Base-by-base conservation (phyloP, 2,888 invertebrate genomes). In the Itoplectis maculator region DNA sequence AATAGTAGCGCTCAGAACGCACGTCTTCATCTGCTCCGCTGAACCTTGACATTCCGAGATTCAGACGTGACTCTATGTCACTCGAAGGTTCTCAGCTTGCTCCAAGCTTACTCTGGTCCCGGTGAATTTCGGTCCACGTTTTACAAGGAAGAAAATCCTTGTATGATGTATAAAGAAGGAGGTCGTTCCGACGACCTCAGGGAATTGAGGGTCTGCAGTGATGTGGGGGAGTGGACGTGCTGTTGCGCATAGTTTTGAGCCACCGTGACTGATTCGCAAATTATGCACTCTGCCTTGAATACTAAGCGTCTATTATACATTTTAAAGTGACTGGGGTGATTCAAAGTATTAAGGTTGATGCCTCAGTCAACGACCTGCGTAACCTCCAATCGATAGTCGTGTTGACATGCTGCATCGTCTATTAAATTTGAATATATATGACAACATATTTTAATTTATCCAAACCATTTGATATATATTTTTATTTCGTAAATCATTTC, bases 271-370 rank as follows among this genome's bases (percentile, higher is more conserved):
- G 54, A 74, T 74, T 40, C 7, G 11, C 40, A 65, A 74, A 54
- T 74, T 51, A 74, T 63, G 37, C 51, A 74, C 63, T n/a, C 9
- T 51, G 40, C 15, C 9, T 5, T 65, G 74, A 73, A 73, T 73
- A 74, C 23, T 54, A 29, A 74, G 9, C 2, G 8, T 51, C 0
- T 15, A 47, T 51, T 51, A 49, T 49, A 15, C 18, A 49, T 49
- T 15, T 47, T 47, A n/a, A 47, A n/a, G 47, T 13, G 13, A n/a
- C 5, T n/a, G 5, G 5, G n/a, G 5, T 47, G n/a, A n/a, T 47
- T 47, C n/a, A 47, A 47, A 47, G n/a, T 29, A 45, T 45, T 13
- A 13, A 3, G 11, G 45, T 13, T 4, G 3, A 4, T 13, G 3
- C 1, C 11, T 45, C 0, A 45, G 11, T 45, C 45, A 45, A 4